Base-by-base conservation (phyloP, 1,140 invertebrate genomes). In the Psilanteris sp. region DNA sequence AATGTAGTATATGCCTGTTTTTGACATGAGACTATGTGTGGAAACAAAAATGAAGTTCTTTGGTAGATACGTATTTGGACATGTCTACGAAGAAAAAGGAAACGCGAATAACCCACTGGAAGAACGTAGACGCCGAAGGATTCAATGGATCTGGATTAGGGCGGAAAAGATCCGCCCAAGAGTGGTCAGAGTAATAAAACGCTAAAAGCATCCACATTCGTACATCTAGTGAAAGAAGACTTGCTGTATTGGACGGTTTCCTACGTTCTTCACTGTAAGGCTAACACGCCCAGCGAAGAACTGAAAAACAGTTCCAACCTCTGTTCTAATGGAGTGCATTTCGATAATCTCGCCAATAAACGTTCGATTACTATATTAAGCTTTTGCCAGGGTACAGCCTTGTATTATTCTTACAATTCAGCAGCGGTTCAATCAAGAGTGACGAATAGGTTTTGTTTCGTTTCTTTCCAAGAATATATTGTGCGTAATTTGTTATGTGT, bases 201-300 rank as follows among this genome's bases (percentile, higher is more conserved):
- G 80, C 77, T 84, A 83, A 84, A 84, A 84, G 82, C 82, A 82
- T 82, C 77, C 80, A 64, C 73, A 57, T 70, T 70, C 66, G 73
- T 76, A 76, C 66, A 43, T 11, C 9, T 18, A 34, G 26, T 61
- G 54, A 61, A 71, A 61, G 39, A 44, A 27, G 26, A 37, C 22
- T 39, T n/a, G 29, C 41, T 55, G 54, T 66, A 66, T 54, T 71
- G 55, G 59, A 77, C 59, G 59, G 52, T 31, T 57, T 76, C 24
- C 46, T 70, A 22, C 24, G 34, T 29, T 61, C 34, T 61, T 29
- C 10, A n/a, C 29, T 46, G 37, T 46, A 71, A 70, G 52, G 70
- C 36, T 24, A 59, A 50, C 57, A 64, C 62, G 55, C 41, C 29
- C 54, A 20, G 9, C 18, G 27, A 50, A 62, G 46, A 61, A 34